Conservation (phyloP, 2,113 vertebrate species). For the Thoracochromis brauschi region DNA sequence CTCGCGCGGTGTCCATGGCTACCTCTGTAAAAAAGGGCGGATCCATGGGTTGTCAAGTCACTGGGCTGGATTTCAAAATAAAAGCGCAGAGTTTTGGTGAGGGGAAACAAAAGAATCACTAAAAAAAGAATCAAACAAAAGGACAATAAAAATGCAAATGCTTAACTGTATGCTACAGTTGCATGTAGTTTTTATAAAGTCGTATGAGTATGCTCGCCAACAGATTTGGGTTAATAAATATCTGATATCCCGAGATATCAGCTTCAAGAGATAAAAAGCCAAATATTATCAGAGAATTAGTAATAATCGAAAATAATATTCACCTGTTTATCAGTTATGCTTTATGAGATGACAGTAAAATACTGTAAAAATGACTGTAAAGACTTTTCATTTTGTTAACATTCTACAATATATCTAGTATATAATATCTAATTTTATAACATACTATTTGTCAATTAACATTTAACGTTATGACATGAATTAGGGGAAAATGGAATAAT, state of each 20-base stretch:
- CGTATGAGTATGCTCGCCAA: not conserved
- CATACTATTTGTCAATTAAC: not conserved
- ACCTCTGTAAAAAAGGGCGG: constrained; percentile 51
- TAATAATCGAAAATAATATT: not conserved
- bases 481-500: not conserved
- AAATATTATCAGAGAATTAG: not conserved
- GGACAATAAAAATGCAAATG: not conserved
- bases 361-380: not conserved
- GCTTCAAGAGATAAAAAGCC: not conserved
- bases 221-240: not conserved
- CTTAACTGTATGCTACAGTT: not conserved
- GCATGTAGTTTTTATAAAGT: not conserved
- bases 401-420: not conserved
- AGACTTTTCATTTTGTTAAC: not conserved
- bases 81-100: not conserved
- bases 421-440: not conserved
- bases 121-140: not conserved
- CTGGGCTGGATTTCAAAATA: constrained; percentile 26
- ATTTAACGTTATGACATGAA: not conserved
- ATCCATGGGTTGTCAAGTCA: not conserved
- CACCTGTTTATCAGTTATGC: not conserved
- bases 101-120: constrained; percentile 21
- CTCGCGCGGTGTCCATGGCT: constrained; percentile 69
- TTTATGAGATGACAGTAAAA: not conserved
- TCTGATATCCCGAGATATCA: not conserved